Percentiles rank a stretch among this genome's conserved stretches.
These are phyloP conservation scores for Microcebus griseorufus DNA, from an alignment of 2,113 vertebrate genomes.

Conservation along the genomic window DNA sequence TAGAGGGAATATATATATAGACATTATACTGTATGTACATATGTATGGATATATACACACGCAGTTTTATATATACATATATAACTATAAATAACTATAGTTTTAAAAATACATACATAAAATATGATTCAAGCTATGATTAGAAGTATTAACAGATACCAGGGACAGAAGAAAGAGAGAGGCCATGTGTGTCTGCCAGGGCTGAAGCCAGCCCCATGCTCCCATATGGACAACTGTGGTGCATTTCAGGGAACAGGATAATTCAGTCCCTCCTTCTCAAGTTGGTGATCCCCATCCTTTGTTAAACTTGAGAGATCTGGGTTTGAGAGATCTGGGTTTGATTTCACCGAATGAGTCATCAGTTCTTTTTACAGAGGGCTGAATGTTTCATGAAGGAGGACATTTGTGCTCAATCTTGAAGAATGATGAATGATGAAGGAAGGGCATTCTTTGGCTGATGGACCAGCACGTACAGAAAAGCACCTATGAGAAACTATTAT, in stretches of 20 bases:
- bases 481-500: neutral
- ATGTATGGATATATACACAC: neutral
- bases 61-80: neutral
- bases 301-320: neutral
- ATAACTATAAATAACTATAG: neutral
- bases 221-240: neutral
- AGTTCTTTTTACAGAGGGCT: neutral
- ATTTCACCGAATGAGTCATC: neutral
- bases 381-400: neutral
- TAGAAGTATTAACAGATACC: neutral
- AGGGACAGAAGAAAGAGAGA: neutral
- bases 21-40: neutral
- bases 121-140: neutral
- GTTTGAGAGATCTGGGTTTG: neutral
- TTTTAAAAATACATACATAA: neutral
- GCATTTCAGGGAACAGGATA: neutral
- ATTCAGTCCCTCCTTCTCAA: neutral
- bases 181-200: neutral
- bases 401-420: neutral
- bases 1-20: neutral
- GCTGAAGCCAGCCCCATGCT: neutral
- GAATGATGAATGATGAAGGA: neutral
- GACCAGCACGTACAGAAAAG: neutral
- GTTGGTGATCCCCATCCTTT: neutral
- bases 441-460: neutral